Evolutionary conservation across 2,797 vertebrate species (phyloP).

Genomic region (Monodelphis domestica): DNA sequence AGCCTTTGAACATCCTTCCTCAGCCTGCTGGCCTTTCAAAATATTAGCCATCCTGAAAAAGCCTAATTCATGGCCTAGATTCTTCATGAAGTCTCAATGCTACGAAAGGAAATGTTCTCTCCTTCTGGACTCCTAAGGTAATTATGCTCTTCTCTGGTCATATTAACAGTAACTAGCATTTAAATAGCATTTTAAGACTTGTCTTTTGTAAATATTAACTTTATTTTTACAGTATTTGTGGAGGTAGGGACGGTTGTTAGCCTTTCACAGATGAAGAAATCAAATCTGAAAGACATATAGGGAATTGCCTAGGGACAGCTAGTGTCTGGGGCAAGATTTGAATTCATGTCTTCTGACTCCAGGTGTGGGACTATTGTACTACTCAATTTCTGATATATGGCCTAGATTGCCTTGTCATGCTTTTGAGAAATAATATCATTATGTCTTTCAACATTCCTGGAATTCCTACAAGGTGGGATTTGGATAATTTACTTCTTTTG

Average conservation of each 20-base stretch:
- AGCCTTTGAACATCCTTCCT: not conserved
- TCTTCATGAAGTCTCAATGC: not conserved
- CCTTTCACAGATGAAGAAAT: not conserved
- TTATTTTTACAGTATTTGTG: not conserved
- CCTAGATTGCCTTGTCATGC: not conserved
- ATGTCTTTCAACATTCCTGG: not conserved
- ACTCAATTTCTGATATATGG: not conserved
- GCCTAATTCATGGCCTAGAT: not conserved
- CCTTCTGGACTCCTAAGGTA: not conserved
- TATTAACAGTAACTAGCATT: not conserved
- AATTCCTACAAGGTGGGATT: not conserved
- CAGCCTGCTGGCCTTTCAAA: not conserved
- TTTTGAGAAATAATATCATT: not conserved
- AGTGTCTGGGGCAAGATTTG: not conserved
- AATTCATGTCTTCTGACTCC: not conserved
- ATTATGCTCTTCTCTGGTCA: not conserved
- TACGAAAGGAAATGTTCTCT: not conserved
- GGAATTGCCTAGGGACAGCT: not conserved
- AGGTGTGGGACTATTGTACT: not conserved
- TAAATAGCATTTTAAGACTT: not conserved
- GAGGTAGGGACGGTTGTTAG: not conserved
- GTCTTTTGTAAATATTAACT: not conserved
- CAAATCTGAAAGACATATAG: not conserved
- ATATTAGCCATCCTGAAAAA: not conserved
- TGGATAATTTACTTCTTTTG: not conserved